phyloP scores from a whole-genome alignment of 1,140 invertebrate species.

The Reticulitermes speratus region DNA sequence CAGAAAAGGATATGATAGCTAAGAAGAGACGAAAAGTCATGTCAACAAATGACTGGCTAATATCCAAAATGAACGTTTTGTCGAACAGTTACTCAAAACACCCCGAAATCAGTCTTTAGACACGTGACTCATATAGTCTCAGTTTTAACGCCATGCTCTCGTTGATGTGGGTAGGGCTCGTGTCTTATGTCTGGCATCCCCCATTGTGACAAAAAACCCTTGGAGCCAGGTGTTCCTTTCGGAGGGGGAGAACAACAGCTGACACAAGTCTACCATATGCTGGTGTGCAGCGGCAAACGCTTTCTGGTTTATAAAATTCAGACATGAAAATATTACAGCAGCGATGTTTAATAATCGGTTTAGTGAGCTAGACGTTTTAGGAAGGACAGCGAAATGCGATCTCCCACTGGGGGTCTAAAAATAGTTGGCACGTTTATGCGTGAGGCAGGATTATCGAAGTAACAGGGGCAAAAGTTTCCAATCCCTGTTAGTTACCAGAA shows the following conservation, averaged over 20 bases:
- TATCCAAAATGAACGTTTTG: too few relatives aligned
- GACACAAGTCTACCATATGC: neutral
- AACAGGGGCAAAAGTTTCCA: slow-evolving; percentile 12
- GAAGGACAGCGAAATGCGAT: slow-evolving; percentile 25
- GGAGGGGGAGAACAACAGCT: slow-evolving; percentile 2
- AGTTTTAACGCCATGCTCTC: too few relatives aligned
- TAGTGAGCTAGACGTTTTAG: slow-evolving; percentile 17
- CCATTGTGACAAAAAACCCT: neutral
- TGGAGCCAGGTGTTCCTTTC: neutral
- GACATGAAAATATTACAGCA: neutral
- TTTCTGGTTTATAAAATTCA: neutral
- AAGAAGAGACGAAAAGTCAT: too few relatives aligned
- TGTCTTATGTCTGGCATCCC: neutral
- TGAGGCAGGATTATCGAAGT: neutral
- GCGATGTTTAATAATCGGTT: neutral
- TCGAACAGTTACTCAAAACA: too few relatives aligned
- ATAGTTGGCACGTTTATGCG: neutral
- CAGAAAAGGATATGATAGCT: too few relatives aligned
- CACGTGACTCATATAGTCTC: too few relatives aligned
- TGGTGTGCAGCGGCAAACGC: neutral
- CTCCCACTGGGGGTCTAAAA: slow-evolving; percentile 15
- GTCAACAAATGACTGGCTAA: too few relatives aligned
- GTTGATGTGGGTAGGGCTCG: too few relatives aligned
- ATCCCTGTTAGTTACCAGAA: neutral
- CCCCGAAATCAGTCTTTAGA: too few relatives aligned